Evolutionary conservation across 35 echinoderm and acorn worm genomes (phyloP).

Genomic region (Apostichopus californicus): DNA sequence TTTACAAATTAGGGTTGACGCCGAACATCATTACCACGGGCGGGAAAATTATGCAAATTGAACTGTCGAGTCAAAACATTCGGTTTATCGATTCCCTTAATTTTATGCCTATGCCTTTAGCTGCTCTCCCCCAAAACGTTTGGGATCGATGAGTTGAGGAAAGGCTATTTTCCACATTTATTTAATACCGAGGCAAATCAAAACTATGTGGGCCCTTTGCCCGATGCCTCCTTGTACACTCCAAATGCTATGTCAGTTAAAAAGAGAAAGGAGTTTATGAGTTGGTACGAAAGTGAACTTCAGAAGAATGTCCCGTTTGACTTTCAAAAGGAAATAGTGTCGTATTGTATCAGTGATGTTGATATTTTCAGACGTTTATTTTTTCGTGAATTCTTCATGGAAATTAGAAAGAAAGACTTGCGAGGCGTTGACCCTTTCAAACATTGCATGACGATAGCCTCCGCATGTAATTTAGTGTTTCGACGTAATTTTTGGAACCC

Average conservation of each 20-base stretch:
- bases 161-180: no score
- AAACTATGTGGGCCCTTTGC: no score
- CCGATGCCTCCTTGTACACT: background rate
- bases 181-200: no score
- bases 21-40: no score
- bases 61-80: no score
- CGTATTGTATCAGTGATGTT: constrained; percentile 55
- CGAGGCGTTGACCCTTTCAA: constrained; percentile 57
- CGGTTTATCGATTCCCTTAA: no score
- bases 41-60: no score
- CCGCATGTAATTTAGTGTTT: constrained; percentile 52
- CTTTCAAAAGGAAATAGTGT: background rate
- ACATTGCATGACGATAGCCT: constrained; percentile 61
- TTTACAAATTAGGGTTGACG: no score
- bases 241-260: constrained; percentile 26
- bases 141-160: no score
- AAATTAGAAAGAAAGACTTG: constrained; percentile 1
- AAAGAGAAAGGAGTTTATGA: background rate
- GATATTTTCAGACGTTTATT: constrained; percentile 40
- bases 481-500: constrained; percentile 53
- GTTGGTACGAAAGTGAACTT: constrained; percentile 28
- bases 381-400: constrained; percentile 30
- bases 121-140: no score
- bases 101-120: no score
- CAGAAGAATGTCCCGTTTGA: background rate